Conservation (phyloP, 2,888 invertebrate genomes). For the Phengaris alcon region DNA sequence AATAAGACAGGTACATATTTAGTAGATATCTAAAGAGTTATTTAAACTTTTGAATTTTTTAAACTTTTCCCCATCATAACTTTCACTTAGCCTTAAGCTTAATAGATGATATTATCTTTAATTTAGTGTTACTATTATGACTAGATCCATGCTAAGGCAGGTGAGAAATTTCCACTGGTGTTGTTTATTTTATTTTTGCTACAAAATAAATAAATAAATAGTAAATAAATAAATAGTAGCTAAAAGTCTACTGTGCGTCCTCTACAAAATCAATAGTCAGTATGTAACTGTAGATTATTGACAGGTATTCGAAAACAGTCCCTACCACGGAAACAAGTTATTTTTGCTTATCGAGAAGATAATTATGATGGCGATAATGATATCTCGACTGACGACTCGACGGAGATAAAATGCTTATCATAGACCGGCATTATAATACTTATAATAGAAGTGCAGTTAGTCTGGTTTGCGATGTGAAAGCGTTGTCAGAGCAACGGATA, state of each 20-base stretch:
- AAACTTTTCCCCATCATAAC: not conserved
- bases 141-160: not conserved
- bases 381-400: slow-evolving; percentile 7
- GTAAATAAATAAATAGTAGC: no score
- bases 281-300: not conserved
- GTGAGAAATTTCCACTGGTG: not conserved
- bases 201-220: no score
- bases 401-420: slow-evolving; percentile 12
- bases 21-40: no score
- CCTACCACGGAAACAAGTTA: slow-evolving; percentile 19
- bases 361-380: slow-evolving; percentile 18
- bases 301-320: slow-evolving; percentile 5
- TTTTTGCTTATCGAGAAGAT: slow-evolving; percentile 13
- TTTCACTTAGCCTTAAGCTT: not conserved
- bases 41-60: no score
- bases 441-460: slow-evolving; percentile 20
- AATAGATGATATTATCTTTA: not conserved
- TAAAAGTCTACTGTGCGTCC: no score
- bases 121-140: not conserved
- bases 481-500: slow-evolving; percentile 24
- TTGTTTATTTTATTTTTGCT: not conserved
- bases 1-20: no score
- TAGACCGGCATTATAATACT: slow-evolving; percentile 15
- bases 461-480: slow-evolving; percentile 18
- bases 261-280: not conserved